Conservation (phyloP, 2,888 invertebrate species). For the Polydrusus tereticollis region DNA sequence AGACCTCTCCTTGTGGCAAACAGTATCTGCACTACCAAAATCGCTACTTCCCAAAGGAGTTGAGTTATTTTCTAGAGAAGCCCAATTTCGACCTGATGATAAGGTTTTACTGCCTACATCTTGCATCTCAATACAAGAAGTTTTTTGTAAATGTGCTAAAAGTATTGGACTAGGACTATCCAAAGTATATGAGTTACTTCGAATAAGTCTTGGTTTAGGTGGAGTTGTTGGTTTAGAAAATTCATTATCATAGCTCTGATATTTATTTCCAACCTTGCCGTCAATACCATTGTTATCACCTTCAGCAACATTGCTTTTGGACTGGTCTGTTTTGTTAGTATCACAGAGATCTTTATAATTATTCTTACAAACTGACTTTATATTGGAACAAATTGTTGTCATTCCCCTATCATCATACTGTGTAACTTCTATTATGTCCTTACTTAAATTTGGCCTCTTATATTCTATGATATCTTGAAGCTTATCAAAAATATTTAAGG, state of each 20-base stretch:
- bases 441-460: constrained; percentile 53
- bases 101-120: constrained; percentile 18
- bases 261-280: neutral
- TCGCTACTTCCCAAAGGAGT: constrained; percentile 51
- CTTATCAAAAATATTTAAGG: constrained; percentile 50
- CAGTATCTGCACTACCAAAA: constrained; percentile 52
- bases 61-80: constrained; percentile 51
- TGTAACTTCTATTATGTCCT: constrained; percentile 59
- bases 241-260: neutral
- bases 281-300: neutral
- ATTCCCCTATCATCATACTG: constrained; percentile 57
- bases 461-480: neutral
- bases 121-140: constrained; percentile 34
- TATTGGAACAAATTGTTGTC: constrained; percentile 39
- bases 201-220: constrained; percentile 70
- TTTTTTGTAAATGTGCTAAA: constrained; percentile 73
- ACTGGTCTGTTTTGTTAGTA: neutral
- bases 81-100: constrained; percentile 41
- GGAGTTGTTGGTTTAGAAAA: constrained; percentile 22
- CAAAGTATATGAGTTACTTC: constrained; percentile 85
- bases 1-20: constrained; percentile 40
- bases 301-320: neutral
- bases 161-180: constrained; percentile 83
- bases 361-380: neutral
- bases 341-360: constrained; percentile 7